Base-by-base conservation (phyloP, 2,113 vertebrate species). In the Tragelaphus scriptus region DNA sequence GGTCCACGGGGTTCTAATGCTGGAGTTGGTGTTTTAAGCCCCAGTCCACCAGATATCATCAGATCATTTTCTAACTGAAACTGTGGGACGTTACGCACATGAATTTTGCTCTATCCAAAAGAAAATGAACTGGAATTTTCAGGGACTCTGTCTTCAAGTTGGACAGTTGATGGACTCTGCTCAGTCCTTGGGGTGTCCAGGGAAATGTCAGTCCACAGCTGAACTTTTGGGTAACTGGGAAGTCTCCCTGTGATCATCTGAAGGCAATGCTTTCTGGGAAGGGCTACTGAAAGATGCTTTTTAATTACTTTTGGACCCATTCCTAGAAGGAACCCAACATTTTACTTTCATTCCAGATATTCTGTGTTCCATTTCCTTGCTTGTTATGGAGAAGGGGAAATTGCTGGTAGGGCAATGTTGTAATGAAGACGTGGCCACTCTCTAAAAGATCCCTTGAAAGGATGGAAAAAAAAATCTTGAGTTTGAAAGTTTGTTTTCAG, bases 401-500 rank as follows among this genome's bases (percentile, higher is more conserved):
- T 23, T 90, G 58, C 93, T 94, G 65, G 2, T 1, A 77, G 85
- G 61, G 16, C 61, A 53, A 94, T 85, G 55, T 84, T 84, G 77
- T 79, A 91, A 87, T 30, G 80, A 85, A 93, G 61, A 91, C 14
- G 0, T 77, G 26, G n/a, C 9, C 19, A 88, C 16, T 88, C 53
- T 90, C 12, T 79, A 91, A 96, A 92, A 89, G 47, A 26, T 30
- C 30, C 23, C 95, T 91, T 85, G 82, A 82, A 97, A 92, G 68
- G 86, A 32, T 40, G 91, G 44, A 9, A 82, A 96, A 82, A 96
- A 81, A 91, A 36, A n/a, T 86, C 15, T 85, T 49, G 30, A 85
- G 23, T 25, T 90, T 97, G 91, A 86, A 93, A 36, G 47, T 23
- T 86, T 80, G 58, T 77, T 92, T 96, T 97, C 55, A n/a, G 88